Conservation (phyloP, 1,140 invertebrate genomes). For the Bombus consobrinus region DNA sequence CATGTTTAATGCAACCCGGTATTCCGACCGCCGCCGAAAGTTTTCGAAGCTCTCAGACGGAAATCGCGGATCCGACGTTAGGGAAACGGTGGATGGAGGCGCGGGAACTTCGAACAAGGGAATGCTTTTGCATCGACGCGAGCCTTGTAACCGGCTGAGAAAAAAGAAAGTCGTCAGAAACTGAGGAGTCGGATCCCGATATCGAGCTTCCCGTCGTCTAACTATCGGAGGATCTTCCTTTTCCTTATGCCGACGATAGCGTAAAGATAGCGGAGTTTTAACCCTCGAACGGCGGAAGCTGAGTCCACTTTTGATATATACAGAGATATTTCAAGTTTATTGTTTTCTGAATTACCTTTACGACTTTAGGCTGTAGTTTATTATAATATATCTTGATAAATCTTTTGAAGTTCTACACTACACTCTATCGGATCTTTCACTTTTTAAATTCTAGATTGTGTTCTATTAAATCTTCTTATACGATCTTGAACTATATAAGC, state of each 20-base stretch:
- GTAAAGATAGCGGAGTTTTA: constrained; percentile 5
- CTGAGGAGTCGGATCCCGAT: constrained; percentile 53
- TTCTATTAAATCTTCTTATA: neutral
- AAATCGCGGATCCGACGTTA: constrained; percentile 56
- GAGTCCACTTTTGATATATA: too few species aligned
- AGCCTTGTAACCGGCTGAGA: constrained; percentile 57
- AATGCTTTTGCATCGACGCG: constrained; percentile 73
- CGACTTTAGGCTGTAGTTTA: neutral
- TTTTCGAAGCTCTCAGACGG: constrained; percentile 72
- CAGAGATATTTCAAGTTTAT: neutral
- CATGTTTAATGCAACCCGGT: constrained; percentile 72
- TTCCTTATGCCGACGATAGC: neutral
- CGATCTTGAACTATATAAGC: too few species aligned
- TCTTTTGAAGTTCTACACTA: neutral
- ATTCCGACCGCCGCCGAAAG: constrained; percentile 56
- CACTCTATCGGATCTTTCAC: neutral
- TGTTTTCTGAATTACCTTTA: neutral
- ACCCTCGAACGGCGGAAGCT: neutral
- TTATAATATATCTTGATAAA: neutral
- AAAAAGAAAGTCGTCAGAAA: constrained; percentile 50
- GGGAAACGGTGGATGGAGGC: constrained; percentile 43
- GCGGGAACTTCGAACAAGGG: constrained; percentile 72
- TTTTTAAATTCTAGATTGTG: neutral
- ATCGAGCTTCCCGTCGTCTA: constrained; percentile 12
- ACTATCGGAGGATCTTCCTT: constrained; percentile 17